Evolutionary conservation across 2,797 vertebrate species (phyloP), one percentile per base, ranked within the genome.

Genomic region (Trachops cirrhosus): DNA sequence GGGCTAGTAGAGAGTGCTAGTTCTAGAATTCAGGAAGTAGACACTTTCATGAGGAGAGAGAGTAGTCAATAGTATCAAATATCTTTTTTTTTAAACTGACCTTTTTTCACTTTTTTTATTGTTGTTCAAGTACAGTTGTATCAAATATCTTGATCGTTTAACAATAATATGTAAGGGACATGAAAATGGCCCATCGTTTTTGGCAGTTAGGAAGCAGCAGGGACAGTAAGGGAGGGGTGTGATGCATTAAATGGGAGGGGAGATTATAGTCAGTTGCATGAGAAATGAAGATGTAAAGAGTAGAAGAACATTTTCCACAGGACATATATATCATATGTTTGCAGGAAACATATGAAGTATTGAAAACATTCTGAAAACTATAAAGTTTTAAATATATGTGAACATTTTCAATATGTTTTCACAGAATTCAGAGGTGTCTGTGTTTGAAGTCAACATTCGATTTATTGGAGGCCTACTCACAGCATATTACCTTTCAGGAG

Each of bases 371-470:
- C 91, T 32, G n/a, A 77, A 87, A 96, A 74, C 24, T 79, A 0
- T 71, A 59, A 89, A 93, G 9, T 32, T 46, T 68, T 71, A 39
- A 11, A 4, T 89, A 26, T 86, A 62, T 90, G 41, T 93, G 70
- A 95, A n/a, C 74, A 59, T 96, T 88, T 96, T 95, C 48, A 34
- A 79, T 94, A 39, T 98, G 44, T 92, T 74, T 96, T 90, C 97
- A 54, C 98, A 99, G 99, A 99, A 99, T 98, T 99, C 99, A 0
- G 99, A 99, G 97, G 99, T 99, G 24, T 99, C 99, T 9, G 99
- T 99, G 96, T 99, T 99, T 98, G 99, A 99, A 98, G 99, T 99
- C 98, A 99, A 99, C 98, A 99, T 99, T 96, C 99, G 99, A 32
- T 99, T 99, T 98, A 99, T 99, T 48, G 99, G 99, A 10, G 99